These are phyloP conservation scores for Ptilorrhoa leucosticta DNA, from an alignment of 2,113 vertebrate genomes.

Conservation along the genomic window DNA sequence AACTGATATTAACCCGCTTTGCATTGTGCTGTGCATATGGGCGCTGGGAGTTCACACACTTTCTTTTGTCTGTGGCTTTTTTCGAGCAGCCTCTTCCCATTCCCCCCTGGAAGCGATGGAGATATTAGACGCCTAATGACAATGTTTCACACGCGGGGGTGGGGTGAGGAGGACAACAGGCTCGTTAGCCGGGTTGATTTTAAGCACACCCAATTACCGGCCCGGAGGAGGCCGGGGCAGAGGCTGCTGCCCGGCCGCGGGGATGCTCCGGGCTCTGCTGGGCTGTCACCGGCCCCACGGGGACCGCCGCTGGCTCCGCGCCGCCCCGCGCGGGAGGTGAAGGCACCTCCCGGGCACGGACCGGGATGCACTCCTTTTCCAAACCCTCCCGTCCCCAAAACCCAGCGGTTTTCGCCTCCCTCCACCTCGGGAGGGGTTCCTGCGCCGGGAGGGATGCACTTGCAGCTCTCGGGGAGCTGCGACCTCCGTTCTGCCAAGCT, in stretches of 20 bases:
- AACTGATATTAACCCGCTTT: constrained; percentile 24
- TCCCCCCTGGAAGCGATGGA: constrained; percentile 30
- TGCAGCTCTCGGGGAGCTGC: background rate
- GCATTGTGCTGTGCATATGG: background rate
- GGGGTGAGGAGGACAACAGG: constrained; percentile 41
- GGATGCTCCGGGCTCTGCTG: constrained; percentile 1
- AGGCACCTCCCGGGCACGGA: background rate
- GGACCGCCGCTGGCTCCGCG: background rate
- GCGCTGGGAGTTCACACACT: constrained; percentile 13
- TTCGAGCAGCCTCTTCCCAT: constrained; percentile 30
- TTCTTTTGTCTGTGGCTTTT: background rate
- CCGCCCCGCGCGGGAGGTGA: background rate
- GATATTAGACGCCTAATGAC: constrained; percentile 64
- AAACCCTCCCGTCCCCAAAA: background rate
- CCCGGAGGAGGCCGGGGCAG: constrained; percentile 17
- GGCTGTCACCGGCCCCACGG: background rate
- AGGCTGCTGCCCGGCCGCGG: background rate
- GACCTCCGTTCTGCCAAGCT: background rate
- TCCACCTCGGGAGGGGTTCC: background rate
- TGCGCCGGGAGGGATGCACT: background rate
- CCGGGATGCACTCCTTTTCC: background rate
- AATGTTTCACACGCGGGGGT: constrained; percentile 61
- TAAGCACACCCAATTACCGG: constrained; percentile 17
- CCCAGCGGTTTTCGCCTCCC: background rate
- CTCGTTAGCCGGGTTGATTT: constrained; percentile 41